Evolutionary conservation across 2,797 vertebrate species (phyloP).

Genomic region (Siniperca obscura): DNA sequence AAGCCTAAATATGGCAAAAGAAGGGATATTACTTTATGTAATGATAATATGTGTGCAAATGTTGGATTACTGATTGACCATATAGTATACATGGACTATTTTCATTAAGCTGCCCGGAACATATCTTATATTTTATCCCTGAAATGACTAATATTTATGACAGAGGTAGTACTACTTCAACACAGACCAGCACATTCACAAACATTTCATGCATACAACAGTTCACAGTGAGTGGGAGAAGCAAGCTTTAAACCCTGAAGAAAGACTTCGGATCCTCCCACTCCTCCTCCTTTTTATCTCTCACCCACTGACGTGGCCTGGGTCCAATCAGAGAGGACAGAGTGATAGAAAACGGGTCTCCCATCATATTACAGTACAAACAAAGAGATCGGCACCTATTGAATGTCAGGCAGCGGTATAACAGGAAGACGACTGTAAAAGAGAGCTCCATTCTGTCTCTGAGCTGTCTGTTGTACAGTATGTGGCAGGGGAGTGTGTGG

Average conservation of each 20-base stretch:
- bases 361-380: conserved; percentile 69
- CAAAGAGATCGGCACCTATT: conserved; percentile 64
- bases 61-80: neutral
- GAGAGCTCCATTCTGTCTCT: conserved; percentile 41
- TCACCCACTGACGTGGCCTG: conserved; percentile 73
- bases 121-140: conserved; percentile 10
- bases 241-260: conserved; percentile 71
- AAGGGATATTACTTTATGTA: conserved; percentile 7
- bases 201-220: conserved; percentile 53
- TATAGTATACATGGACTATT: neutral
- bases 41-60: conserved; percentile 23
- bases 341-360: conserved; percentile 61
- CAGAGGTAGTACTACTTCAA: conserved; percentile 40
- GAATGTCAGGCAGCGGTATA: conserved; percentile 61
- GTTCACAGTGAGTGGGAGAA: conserved; percentile 72
- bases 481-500: conserved; percentile 9
- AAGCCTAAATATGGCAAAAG: conserved; percentile 13
- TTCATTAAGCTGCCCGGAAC: conserved; percentile 3
- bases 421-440: conserved; percentile 58
- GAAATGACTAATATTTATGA: conserved; percentile 33
- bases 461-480: conserved; percentile 37
- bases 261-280: conserved; percentile 73
- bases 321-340: conserved; percentile 70
- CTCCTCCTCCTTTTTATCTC: conserved; percentile 72
- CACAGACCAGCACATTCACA: conserved; percentile 51